A percentile compares a stretch with the other conserved stretches of the same genome.
phyloP scores from a whole-genome alignment of 2,797 vertebrate genomes.

The Gobio occitaniae region DNA sequence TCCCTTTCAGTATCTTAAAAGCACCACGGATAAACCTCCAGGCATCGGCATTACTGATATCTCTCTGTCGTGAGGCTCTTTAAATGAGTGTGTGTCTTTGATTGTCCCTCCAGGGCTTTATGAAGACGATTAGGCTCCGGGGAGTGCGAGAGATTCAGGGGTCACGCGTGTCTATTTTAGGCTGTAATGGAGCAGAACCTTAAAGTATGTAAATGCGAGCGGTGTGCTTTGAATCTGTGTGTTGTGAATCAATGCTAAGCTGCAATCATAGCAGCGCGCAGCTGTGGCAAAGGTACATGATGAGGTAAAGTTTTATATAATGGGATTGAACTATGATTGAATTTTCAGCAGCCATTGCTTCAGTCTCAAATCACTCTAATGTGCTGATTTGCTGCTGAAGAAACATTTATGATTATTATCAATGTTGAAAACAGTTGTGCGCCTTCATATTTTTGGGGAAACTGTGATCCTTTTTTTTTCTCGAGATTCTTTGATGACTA shows the following conservation, averaged over 20 bases:
- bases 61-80: background rate
- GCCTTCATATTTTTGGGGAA: background rate
- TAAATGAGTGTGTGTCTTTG: conserved; percentile 37
- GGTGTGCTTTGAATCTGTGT: background rate
- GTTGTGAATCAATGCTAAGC: background rate
- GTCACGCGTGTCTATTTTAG: conserved; percentile 79
- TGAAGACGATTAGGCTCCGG: conserved; percentile 68
- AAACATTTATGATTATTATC: background rate
- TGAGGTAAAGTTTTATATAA: background rate
- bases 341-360: background rate
- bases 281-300: background rate
- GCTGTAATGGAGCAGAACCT: conserved; percentile 60
- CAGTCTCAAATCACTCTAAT: background rate
- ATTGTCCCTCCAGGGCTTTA: conserved; percentile 63
- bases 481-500: too few relatives aligned
- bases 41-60: conserved; percentile 15
- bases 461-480: background rate
- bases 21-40: conserved; percentile 1
- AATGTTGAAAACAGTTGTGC: background rate
- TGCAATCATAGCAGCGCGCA: background rate
- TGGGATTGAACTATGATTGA: background rate
- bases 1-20: conserved; percentile 16
- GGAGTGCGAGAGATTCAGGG: conserved; percentile 62
- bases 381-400: background rate
- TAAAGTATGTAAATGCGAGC: conserved; percentile 11